phyloP scores from a whole-genome alignment of 2,888 invertebrate species.

The Andrena trimmerana region DNA sequence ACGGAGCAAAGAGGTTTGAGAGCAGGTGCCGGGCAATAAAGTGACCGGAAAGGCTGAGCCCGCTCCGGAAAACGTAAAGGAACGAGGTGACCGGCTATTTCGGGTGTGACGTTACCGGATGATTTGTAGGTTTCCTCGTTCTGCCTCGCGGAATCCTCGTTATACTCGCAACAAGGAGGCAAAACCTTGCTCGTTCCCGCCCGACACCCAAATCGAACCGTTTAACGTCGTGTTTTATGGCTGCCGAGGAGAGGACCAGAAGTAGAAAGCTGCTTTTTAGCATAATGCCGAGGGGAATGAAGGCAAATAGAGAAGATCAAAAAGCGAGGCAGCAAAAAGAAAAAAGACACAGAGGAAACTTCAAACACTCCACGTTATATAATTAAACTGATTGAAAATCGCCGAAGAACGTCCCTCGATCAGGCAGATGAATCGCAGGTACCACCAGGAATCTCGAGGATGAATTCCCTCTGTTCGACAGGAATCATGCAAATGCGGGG shows the following conservation, averaged over 20 bases:
- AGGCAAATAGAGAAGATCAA: not conserved
- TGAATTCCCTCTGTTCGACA: not conserved
- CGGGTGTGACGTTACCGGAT: constrained; percentile 57
- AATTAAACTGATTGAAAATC: too few species aligned
- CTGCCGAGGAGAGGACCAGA: not conserved
- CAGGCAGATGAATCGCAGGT: too few species aligned
- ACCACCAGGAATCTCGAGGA: not conserved
- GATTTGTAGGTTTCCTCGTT: constrained; percentile 63
- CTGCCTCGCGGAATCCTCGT: constrained; percentile 24
- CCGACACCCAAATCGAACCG: constrained; percentile 11
- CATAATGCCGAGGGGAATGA: not conserved
- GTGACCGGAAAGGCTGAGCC: constrained; percentile 61
- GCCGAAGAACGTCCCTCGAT: too few species aligned
- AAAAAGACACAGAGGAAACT: not conserved
- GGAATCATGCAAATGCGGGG: not conserved
- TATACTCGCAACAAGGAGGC: constrained; percentile 40
- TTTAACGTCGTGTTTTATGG: constrained; percentile 25
- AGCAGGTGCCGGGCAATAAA: constrained; percentile 74
- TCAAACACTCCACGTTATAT: too few species aligned
- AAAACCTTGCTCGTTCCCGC: constrained; percentile 22
- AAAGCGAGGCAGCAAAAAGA: too few species aligned
- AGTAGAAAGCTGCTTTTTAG: not conserved
- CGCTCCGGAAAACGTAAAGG: constrained; percentile 68
- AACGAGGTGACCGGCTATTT: constrained; percentile 69
- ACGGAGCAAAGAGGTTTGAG: constrained; percentile 46